Percentiles rank a stretch among this genome's conserved stretches.
Conservation (phyloP, 2,888 invertebrate species). For the Parascotia fuliginaria region DNA sequence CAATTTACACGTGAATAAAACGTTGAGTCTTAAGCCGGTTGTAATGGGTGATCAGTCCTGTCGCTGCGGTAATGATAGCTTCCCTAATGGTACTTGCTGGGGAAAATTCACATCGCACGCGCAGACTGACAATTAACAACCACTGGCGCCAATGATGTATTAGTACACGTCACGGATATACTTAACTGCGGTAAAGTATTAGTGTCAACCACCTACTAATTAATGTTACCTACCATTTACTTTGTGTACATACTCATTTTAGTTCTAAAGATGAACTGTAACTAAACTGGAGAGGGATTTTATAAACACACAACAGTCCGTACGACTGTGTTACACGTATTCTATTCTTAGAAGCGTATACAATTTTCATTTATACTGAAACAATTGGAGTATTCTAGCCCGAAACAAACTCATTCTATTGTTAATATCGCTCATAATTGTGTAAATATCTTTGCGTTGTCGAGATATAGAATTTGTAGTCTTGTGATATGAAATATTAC, state of each 20-base stretch:
- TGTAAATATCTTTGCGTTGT: too few relatives aligned
- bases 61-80: slow-evolving; percentile 80
- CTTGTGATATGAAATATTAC: background rate
- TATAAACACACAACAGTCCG: background rate
- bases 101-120: slow-evolving; percentile 79
- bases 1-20: slow-evolving; percentile 53
- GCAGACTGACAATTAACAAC: slow-evolving; percentile 73
- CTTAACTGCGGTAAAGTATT: slow-evolving; percentile 54
- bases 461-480: too few relatives aligned
- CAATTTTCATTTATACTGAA: background rate
- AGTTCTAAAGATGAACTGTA: too few relatives aligned
- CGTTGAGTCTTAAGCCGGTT: slow-evolving; percentile 58
- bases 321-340: background rate
- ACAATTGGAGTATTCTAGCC: background rate
- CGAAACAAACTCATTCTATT: background rate
- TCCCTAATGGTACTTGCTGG: slow-evolving; percentile 72
- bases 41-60: slow-evolving; percentile 67
- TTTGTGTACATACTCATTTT: slow-evolving; percentile 17
- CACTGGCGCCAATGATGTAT: slow-evolving; percentile 77
- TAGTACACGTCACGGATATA: slow-evolving; percentile 75
- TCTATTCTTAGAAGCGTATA: background rate
- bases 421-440: background rate
- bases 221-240: slow-evolving; percentile 26
- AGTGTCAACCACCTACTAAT: slow-evolving; percentile 48
- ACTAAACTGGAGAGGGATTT: background rate